phyloP scores from a whole-genome alignment of 2,888 invertebrate genomes.

The Peribatodes rhomboidaria region DNA sequence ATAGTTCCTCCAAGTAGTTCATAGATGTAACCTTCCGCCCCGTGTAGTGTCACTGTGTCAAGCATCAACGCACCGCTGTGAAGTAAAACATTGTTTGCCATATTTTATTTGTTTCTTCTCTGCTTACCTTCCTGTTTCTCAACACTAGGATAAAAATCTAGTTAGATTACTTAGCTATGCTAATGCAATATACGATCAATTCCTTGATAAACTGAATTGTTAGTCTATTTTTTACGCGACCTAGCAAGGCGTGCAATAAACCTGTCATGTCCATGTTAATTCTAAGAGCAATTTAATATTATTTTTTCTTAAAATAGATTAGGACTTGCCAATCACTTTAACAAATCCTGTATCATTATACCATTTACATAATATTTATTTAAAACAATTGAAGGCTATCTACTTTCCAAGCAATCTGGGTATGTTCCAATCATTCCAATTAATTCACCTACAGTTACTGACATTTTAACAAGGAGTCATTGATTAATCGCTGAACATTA shows the following conservation, averaged over 20 bases:
- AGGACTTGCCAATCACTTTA: conserved; percentile 27
- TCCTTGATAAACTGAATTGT: conserved; percentile 1
- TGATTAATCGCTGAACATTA: conserved; percentile 25
- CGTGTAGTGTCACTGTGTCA: neutral
- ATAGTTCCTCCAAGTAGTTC: no score
- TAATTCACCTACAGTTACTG: conserved; percentile 13
- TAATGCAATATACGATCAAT: conserved; percentile 7
- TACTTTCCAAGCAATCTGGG: conserved; percentile 50
- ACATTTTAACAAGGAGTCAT: conserved; percentile 13
- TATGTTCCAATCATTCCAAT: conserved; percentile 36
- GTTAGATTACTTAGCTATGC: neutral
- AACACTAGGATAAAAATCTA: neutral
- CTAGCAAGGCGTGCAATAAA: conserved; percentile 25
- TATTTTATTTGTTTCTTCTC: neutral
- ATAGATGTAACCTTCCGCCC: no score
- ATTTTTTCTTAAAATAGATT: conserved; percentile 33
- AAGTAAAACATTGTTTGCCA: neutral
- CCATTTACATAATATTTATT: conserved; percentile 39
- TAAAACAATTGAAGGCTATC: conserved; percentile 53
- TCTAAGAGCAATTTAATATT: neutral
- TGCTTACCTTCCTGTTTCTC: neutral
- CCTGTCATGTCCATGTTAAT: conserved; percentile 29
- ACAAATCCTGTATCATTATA: conserved; percentile 35
- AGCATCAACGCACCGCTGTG: neutral
- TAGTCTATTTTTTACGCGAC: conserved; percentile 8